Percentiles rank a stretch among this genome's conserved stretches.
Evolutionary conservation across 2,113 vertebrate species (phyloP).

Genomic region (Chascanopsetta lugubris): DNA sequence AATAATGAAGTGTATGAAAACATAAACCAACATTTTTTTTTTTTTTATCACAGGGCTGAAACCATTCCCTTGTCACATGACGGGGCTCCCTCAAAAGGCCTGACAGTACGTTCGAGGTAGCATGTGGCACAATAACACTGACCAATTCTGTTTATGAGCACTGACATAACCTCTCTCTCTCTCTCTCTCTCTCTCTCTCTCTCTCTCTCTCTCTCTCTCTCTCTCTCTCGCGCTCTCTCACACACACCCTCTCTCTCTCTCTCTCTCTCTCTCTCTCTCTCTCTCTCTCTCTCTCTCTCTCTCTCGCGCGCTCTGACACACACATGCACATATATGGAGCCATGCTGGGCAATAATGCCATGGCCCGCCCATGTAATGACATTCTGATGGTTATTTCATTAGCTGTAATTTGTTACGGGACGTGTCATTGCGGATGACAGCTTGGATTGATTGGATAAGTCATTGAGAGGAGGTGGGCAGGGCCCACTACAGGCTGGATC

Average conservation of each 20-base stretch:
- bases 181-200: too few relatives aligned
- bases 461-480: slow-evolving; percentile 66
- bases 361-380: slow-evolving; percentile 73
- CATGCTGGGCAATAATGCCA: slow-evolving; percentile 71
- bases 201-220: slow-evolving; percentile 26
- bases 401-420: slow-evolving; percentile 82
- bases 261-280: too few relatives aligned
- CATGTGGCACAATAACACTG: slow-evolving; percentile 23
- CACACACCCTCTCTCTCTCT: too few relatives aligned
- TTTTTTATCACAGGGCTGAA: neutral
- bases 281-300: too few relatives aligned
- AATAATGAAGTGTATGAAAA: slow-evolving; percentile 1
- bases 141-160: slow-evolving; percentile 42
- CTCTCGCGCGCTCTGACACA: slow-evolving; percentile 7
- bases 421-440: slow-evolving; percentile 79
- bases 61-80: neutral
- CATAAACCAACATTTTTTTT: neutral
- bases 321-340: slow-evolving; percentile 38
- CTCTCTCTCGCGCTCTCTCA: slow-evolving; percentile 10
- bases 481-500: slow-evolving; percentile 57
- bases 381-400: slow-evolving; percentile 84
- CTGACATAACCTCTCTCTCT: slow-evolving; percentile 29
- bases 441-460: slow-evolving; percentile 74
- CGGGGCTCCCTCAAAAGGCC: slow-evolving; percentile 19
- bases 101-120: slow-evolving; percentile 65